A percentile compares a stretch with the other conserved stretches of the same genome.
Conservation (phyloP, 1,140 invertebrate species). For the Mercenaria mercenaria region DNA sequence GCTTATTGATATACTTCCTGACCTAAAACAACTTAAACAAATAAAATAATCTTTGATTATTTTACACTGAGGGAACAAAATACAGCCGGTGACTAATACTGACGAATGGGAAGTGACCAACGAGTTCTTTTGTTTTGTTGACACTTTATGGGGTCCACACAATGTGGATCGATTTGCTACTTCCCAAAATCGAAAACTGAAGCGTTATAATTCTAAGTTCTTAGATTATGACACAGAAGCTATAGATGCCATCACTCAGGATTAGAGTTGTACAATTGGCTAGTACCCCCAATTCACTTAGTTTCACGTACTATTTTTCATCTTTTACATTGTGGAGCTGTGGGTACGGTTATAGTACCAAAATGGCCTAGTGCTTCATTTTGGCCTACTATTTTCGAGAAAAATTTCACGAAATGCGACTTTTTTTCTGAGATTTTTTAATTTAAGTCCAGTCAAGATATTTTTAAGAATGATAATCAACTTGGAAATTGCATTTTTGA, state of each 20-base stretch:
- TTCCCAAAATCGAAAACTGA: too few species aligned
- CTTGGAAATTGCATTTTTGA: too few species aligned
- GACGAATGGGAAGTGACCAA: conserved; percentile 25
- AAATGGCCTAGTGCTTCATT: neutral
- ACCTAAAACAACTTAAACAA: too few species aligned
- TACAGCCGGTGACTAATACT: too few species aligned
- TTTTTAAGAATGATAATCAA: too few species aligned
- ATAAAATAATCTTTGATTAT: too few species aligned
- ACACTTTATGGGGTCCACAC: neutral
- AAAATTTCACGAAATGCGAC: neutral
- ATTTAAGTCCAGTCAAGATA: too few species aligned
- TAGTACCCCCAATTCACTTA: conserved; percentile 19
- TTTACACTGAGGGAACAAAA: too few species aligned
- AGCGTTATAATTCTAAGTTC: too few species aligned
- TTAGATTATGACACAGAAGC: too few species aligned
- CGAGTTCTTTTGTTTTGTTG: conserved; percentile 32
- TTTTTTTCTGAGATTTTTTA: neutral
- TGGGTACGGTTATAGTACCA: neutral
- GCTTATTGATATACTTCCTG: too few species aligned
- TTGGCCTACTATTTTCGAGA: neutral
- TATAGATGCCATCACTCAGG: conserved; percentile 26
- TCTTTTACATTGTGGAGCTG: conserved; percentile 22
- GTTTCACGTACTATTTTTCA: conserved; percentile 1
- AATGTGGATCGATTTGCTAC: neutral
- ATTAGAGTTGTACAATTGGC: conserved; percentile 32